These are phyloP conservation scores for Scolopax mira DNA, from an alignment of 2,113 vertebrate genomes.

Conservation along the genomic window DNA sequence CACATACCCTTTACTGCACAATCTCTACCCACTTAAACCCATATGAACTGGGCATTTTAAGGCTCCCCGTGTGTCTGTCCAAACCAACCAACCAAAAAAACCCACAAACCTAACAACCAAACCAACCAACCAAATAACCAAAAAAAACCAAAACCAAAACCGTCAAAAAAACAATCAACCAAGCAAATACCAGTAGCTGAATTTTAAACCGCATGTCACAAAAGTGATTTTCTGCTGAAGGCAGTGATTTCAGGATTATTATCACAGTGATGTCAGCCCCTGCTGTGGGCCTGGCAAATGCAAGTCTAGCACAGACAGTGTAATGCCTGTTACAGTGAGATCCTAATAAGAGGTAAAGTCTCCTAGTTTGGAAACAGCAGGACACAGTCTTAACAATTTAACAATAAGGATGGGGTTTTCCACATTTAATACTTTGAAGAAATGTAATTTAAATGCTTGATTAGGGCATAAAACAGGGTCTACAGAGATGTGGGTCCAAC, in stretches of 20 bases:
- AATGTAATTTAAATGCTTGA: background rate
- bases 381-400: background rate
- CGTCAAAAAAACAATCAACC: too few relatives aligned
- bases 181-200: background rate
- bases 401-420: background rate
- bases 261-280: background rate
- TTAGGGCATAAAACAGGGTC: background rate
- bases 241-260: background rate
- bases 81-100: too few relatives aligned
- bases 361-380: background rate
- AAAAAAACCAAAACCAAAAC: too few relatives aligned
- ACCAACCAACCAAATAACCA: background rate
- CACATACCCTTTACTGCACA: rapidly evolving
- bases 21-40: background rate
- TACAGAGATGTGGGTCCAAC: background rate
- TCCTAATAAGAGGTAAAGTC: background rate
- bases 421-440: background rate
- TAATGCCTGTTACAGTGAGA: background rate
- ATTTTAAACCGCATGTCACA: background rate
- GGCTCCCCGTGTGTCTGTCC: background rate
- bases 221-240: background rate
- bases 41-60: background rate
- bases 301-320: background rate
- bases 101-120: background rate
- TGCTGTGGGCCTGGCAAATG: background rate